Base-by-base conservation (phyloP, 1,140 invertebrate species). In the Bombus breviceps region DNA sequence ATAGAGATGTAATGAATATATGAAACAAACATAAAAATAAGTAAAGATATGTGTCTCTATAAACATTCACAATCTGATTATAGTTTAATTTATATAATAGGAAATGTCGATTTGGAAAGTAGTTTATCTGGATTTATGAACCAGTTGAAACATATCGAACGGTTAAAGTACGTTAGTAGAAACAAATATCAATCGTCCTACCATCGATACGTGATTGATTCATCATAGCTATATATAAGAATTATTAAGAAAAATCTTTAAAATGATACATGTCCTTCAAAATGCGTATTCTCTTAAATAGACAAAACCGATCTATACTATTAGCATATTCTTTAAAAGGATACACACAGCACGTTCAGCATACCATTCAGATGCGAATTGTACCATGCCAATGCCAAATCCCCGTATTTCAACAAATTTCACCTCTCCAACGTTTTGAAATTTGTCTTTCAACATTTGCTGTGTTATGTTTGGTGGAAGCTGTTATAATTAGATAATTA, bases 321-420 rank as follows among this genome's bases (percentile, higher is more conserved):
- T 64, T 8, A 76, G 12, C 39, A 59, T 32, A 74, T 34, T 47
- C 0, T 47, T 91, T 88, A 12, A 97, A 97, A 97, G 97, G 97
- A 97, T 97, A 98, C 98, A 97, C 92, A 98, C 97, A 91, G 98
- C 98, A 92, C 98, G 96, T 91, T 98, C 97, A 74, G 98, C 98
- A 94, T 99, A 98, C 96, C 98, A 97, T 87, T 98, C 97, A 87
- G 97, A 97, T 43, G 96, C 96, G 95, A 99, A 99, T 83, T 98
- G 96, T 37, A 99, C 97, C 84, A 96, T 93, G 28, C 98, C 98
- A 78, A 97, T 96, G 86, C 98, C 98, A 66, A 97, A 97, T 22
- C 97, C 97, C 83, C 98, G 97, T 95, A 99, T 98, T 93, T 99
- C 98, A 57, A 98, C 98, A 95, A 97, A 98, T 93, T 98, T 98